Conservation (phyloP, 2,888 invertebrate genomes). For the Noctua fimbriata region DNA sequence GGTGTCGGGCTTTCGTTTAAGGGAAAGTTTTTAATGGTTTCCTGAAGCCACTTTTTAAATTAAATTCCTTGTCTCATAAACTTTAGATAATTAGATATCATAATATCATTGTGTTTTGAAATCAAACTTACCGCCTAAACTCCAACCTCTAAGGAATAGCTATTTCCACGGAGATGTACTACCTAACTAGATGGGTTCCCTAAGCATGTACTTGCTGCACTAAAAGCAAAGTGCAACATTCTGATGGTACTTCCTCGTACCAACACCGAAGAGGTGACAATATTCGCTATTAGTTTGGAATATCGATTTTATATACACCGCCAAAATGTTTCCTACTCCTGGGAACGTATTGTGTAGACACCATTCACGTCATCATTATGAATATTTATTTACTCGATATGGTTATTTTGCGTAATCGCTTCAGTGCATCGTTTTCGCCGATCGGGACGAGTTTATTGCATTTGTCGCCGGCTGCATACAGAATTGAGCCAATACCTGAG, state of each 20-base stretch:
- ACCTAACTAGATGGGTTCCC: neutral
- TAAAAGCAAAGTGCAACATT: conserved; percentile 26
- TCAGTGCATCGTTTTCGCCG: conserved; percentile 61
- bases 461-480: conserved; percentile 66
- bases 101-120: no score
- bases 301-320: conserved; percentile 54
- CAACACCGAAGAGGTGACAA: conserved; percentile 47
- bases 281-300: conserved; percentile 43
- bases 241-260: conserved; percentile 52
- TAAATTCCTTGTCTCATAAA: neutral
- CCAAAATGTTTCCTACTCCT: conserved; percentile 41
- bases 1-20: conserved; percentile 3
- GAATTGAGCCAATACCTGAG: conserved; percentile 59
- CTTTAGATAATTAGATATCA: no score
- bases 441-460: conserved; percentile 62
- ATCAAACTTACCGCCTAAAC: no score
- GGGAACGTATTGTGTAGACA: conserved; percentile 43
- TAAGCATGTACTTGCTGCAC: conserved; percentile 3
- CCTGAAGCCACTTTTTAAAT: neutral
- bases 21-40: neutral
- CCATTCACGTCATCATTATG: conserved; percentile 40
- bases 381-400: conserved; percentile 51
- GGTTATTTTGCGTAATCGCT: conserved; percentile 58
- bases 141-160: no score
- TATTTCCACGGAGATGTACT: no score